Conservation (phyloP, 2,113 vertebrate species). For the Neogobius melanostomus region DNA sequence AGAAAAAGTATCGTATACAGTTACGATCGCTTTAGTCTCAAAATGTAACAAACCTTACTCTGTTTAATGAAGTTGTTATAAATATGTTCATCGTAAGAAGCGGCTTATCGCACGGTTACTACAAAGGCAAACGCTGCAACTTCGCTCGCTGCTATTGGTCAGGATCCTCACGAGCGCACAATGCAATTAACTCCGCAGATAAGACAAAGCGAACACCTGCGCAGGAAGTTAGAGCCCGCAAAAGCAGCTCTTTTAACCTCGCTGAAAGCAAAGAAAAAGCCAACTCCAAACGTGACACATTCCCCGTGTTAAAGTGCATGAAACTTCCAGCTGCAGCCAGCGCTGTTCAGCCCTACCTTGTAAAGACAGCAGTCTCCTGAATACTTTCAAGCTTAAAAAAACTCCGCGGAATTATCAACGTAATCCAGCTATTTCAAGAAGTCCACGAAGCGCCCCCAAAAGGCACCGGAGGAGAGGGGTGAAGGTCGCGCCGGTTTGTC, state of each 20-base stretch:
- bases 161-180: not conserved
- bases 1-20: too few relatives aligned
- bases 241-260: not conserved
- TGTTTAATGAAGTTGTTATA: not conserved
- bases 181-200: conserved; percentile 6
- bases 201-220: conserved; percentile 34
- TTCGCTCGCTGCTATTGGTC: conserved; percentile 6
- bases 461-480: conserved; percentile 33
- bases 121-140: not conserved
- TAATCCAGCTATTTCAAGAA: conserved; percentile 36
- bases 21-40: too few relatives aligned
- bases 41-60: too few relatives aligned
- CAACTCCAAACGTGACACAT: not conserved
- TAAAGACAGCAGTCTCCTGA: not conserved
- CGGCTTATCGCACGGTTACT: not conserved
- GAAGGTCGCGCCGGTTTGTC: conserved; percentile 33
- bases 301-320: not conserved
- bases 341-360: conserved; percentile 44
- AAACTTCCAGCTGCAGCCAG: conserved; percentile 6
- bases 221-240: not conserved
- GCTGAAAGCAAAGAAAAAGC: not conserved
- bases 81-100: not conserved
- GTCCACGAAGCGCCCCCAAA: not conserved
- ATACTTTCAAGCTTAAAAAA: not conserved
- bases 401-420: not conserved